A percentile compares a stretch with the other conserved stretches of the same genome.
Evolutionary conservation across 2,888 invertebrate genomes (phyloP).

Genomic region (Rhingia rostrata): DNA sequence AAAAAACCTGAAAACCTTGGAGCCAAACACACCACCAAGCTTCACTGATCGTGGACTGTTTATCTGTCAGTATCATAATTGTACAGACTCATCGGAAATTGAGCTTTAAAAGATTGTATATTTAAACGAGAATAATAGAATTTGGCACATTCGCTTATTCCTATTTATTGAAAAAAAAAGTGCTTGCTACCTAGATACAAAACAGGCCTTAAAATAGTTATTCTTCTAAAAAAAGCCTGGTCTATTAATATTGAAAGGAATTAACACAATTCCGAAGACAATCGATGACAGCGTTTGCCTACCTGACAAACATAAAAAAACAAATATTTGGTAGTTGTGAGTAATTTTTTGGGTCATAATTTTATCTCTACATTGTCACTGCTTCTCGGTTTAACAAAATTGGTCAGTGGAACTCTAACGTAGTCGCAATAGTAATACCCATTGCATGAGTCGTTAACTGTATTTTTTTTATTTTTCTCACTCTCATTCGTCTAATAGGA

Average conservation of each 20-base stretch:
- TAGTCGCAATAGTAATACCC: conserved; percentile 17
- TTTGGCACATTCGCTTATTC: conserved; percentile 32
- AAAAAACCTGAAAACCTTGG: conserved; percentile 68
- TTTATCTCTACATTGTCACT: conserved; percentile 41
- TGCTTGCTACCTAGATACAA: background rate
- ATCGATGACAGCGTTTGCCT: conserved; percentile 22
- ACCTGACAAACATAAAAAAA: conserved; percentile 9
- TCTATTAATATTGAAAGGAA: conserved; percentile 1
- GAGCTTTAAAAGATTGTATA: background rate
- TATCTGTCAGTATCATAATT: background rate
- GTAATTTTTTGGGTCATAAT: conserved; percentile 34
- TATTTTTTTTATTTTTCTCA: conserved; percentile 35
- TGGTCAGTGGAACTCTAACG: conserved; percentile 66
- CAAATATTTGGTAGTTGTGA: background rate
- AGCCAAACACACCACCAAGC: conserved; percentile 38
- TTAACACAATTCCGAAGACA: conserved; percentile 33
- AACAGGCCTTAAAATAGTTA: conserved; percentile 4
- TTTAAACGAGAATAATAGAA: conserved; percentile 7
- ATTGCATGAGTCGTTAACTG: conserved; percentile 56
- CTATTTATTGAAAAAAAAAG: conserved; percentile 3
- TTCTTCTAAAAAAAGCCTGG: background rate
- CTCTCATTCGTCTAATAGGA: conserved; percentile 47
- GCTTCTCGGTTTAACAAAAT: conserved; percentile 49
- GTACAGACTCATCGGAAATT: background rate
- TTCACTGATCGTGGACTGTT: conserved; percentile 1